Evolutionary conservation across 2,888 invertebrate species (phyloP), one percentile per base, ranked within the genome.

Genomic region (Dorcus hopei): DNA sequence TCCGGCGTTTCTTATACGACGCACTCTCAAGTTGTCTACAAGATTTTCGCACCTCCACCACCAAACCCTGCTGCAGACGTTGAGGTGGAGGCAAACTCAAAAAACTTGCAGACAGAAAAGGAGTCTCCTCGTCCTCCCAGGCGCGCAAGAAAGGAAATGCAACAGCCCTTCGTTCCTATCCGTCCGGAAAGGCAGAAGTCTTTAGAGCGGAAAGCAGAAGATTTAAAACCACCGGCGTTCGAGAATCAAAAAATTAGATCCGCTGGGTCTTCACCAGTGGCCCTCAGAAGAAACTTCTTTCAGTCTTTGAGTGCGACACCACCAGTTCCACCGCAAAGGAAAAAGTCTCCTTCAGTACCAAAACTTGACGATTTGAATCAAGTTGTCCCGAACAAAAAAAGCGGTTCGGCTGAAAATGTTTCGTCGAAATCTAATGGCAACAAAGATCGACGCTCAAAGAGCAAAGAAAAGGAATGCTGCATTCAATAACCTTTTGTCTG

Each of bases 121-220:
- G 26, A 33, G 6, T 33, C 26, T 33, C 26, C 26, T 6, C 6
- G 4, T 33, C 26, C 26, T 33, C 26, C 26, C 5, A 33, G 26
- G 26, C 26, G 26, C 7, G 26, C 26, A 33, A 33, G 26, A 33
- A 33, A 33, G 3, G 26, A 33, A 33, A 33, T 7, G 26, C 26
- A 33, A 7, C 26, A 33, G 26, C 26, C 26, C 26, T 33, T 33
- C 26, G 26, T 33, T 33, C 26, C 26, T 33, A 4, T 33, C 26
- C 26, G 72, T 54, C 70, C 72, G 6, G 51, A 63, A 38, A 64
- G 73, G 38, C 73, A 74, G 62, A 73, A 71, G 63, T 70, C 71
- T 52, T 52, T 78, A 72, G 62, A 79, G 73, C 58, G 66, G 74
- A 67, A 61, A 57, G 19, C 38, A 14, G 42, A 41, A 8, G 52